phyloP scores from a whole-genome alignment of 2,797 vertebrate species.

The Staurois parvus region DNA sequence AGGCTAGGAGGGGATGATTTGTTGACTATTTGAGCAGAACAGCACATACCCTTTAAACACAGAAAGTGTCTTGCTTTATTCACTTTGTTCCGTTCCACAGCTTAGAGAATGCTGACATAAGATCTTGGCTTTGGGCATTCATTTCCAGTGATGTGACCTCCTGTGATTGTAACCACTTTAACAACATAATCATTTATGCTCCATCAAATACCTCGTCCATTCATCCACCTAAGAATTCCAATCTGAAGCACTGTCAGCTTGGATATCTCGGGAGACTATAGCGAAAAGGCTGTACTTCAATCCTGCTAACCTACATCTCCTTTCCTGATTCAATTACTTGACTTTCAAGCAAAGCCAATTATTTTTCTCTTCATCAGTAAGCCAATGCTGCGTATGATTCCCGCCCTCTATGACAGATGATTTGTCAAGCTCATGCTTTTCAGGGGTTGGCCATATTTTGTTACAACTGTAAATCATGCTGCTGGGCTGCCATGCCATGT shows the following conservation, averaged over 20 bases:
- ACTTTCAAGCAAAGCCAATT: neutral
- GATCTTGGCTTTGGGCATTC: slow-evolving; percentile 1
- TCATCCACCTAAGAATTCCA: slow-evolving; percentile 6
- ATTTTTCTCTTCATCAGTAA: neutral
- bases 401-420: no score
- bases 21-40: no score
- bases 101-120: slow-evolving; percentile 1
- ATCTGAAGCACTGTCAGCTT: slow-evolving; percentile 23
- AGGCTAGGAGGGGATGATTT: no score
- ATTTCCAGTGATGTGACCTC: neutral
- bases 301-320: neutral
- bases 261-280: slow-evolving; percentile 3
- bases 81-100: no score
- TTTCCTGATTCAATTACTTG: neutral
- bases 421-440: no score
- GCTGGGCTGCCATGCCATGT: no score
- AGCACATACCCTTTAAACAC: neutral
- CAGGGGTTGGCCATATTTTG: no score
- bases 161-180: neutral
- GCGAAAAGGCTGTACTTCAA: neutral
- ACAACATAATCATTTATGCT: slow-evolving; percentile 16
- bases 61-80: neutral
- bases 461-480: no score
- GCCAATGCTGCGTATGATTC: no score
- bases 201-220: neutral